Evolutionary conservation across 2,797 vertebrate species (phyloP), one percentile per base, ranked within the genome.

Genomic region (Pangasius sanitwongsei): DNA sequence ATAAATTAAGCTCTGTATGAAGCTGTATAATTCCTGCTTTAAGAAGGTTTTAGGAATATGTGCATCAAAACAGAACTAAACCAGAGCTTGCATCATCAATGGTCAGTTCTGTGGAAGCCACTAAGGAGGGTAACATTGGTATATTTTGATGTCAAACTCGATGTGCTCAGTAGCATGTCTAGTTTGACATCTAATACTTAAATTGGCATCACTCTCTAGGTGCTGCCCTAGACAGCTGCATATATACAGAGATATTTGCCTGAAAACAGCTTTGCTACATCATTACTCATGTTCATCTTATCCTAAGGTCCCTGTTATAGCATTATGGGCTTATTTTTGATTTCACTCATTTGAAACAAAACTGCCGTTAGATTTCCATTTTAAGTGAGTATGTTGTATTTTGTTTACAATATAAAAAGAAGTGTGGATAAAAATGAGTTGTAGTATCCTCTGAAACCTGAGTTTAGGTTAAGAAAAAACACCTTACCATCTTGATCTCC

Each of bases 401-500:
- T 75, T 2, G 13, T 75, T 48, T 48, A 75, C 28, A 77, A 13
- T 15, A 77, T n/a, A n/a, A 50, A 77, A 77, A n/a, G 6, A n/a
- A 77, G 1, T 80, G 55, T 25, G 2, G 9, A 82, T 25, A 13
- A 20, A 82, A 78, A 53, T 15, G 16, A 48, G 44, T 48, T 28
- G 6, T 23, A 23, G 7, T 11, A 41, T 74, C 37, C 8, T 44
- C 8, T 44, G 44, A 59, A 34, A 34, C 34, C 20, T 23, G 23
- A 18, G 20, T 12, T 59, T 25, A 6, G 13, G 0, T 20, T 57
- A 34, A 25, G 31, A 86, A 0, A 12, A 37, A 84, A 18, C 28
- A n/a, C 4, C 93, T 92, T 93, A 99, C 98, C 98, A 98, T 98
- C 95, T 99, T 99, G 31, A 99, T 99, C 94, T 99, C 98, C 98